Evolutionary conservation across 2,888 invertebrate species (phyloP).

Genomic region (Bombyx huttoni): DNA sequence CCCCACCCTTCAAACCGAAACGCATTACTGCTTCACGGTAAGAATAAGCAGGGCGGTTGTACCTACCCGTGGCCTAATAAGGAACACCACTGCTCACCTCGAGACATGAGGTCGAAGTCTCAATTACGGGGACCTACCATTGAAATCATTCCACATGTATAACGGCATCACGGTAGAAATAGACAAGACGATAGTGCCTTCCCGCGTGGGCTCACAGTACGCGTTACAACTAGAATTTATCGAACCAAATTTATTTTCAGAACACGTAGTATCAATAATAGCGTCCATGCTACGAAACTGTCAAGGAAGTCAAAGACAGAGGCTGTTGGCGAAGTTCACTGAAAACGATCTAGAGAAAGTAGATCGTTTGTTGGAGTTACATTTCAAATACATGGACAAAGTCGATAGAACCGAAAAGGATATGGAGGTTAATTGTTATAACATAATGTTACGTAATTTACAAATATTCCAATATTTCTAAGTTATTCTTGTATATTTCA

Average conservation of each 20-base stretch:
- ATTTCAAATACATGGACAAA: conserved; percentile 96
- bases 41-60: no score
- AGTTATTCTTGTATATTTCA: conserved; percentile 11
- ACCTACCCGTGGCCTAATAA: no score
- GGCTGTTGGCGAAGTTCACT: conserved; percentile 94
- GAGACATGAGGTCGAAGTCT: no score
- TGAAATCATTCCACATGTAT: no score
- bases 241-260: conserved; percentile 45
- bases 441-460: not conserved
- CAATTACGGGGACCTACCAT: no score
- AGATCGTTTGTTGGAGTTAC: conserved; percentile 94
- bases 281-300: conserved; percentile 95
- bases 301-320: conserved; percentile 89
- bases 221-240: no score
- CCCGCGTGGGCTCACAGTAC: no score
- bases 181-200: no score
- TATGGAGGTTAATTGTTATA: conserved; percentile 68
- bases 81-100: no score
- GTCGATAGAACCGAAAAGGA: conserved; percentile 87
- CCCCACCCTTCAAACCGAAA: no score
- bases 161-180: no score
- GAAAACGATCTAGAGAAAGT: conserved; percentile 99
- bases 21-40: no score
- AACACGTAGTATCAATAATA: conserved; percentile 94
- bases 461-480: not conserved